Conservation (phyloP, 2,888 invertebrate genomes). For the Noctua janthina region DNA sequence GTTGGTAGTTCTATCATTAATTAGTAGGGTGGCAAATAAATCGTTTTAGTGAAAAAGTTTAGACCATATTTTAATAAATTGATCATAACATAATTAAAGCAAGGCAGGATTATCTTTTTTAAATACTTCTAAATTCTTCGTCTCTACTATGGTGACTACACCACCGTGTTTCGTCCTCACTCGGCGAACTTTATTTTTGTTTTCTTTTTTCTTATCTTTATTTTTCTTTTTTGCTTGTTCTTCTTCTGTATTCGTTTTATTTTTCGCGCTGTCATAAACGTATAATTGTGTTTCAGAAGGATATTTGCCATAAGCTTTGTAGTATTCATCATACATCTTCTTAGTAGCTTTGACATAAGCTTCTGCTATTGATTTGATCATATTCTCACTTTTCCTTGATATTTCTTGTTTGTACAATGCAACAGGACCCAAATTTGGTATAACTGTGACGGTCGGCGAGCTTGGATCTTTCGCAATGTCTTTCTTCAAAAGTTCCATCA, state of each 20-base stretch:
- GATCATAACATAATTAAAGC: background rate
- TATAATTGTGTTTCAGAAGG: constrained; percentile 45
- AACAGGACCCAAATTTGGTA: constrained; percentile 79
- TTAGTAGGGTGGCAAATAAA: constrained; percentile 12
- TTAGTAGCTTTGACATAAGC: constrained; percentile 71
- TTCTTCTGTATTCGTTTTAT: constrained; percentile 39
- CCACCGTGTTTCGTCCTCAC: constrained; percentile 50
- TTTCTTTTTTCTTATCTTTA: constrained; percentile 9
- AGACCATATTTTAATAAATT: background rate
- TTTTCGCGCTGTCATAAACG: constrained; percentile 59
- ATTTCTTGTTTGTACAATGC: constrained; percentile 82
- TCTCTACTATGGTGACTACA: constrained; percentile 58
- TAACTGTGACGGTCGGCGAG: constrained; percentile 72
- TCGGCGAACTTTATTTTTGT: constrained; percentile 48
- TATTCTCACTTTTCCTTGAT: constrained; percentile 76
- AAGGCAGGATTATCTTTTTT: constrained; percentile 21
- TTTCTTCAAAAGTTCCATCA: constrained; percentile 75
- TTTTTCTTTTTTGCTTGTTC: constrained; percentile 1
- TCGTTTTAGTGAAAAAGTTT: background rate
- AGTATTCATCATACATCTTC: constrained; percentile 52
- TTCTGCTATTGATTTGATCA: constrained; percentile 77
- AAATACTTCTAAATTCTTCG: constrained; percentile 47
- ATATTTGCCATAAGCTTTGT: constrained; percentile 49
- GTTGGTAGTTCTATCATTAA: background rate
- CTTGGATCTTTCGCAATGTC: constrained; percentile 77